Base-by-base conservation (phyloP, 2,113 vertebrate species). In the Anas platyrhynchos region DNA sequence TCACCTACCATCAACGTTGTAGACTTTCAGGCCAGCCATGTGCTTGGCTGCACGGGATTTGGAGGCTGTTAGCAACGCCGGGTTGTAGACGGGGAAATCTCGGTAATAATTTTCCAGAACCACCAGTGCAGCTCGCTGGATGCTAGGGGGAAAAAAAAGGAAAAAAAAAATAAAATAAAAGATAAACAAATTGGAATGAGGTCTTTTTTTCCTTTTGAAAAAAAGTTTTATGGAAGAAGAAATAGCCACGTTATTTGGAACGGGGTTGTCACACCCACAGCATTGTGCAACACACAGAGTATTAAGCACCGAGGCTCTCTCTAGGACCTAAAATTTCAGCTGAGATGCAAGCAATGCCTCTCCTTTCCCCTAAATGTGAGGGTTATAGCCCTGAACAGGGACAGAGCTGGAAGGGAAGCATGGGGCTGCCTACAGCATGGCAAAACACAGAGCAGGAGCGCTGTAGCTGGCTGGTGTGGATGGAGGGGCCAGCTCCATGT, bases 101-200 rank as follows among this genome's bases (percentile, higher is more conserved):
- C 97, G 98, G 97, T 99, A 99, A 98, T 99, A 99, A 91, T 98
- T 99, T 97, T 99, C 99, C 97, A 99, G 97, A 90, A 99, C 97
- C 91, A 98, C 98, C 93, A 99, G 89, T 20, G 99, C 99, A n/a
- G 99, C 99, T 93, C 98, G 97, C 95, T 99, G 99, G 94, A 99
- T 99, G 96, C 99, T 99, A 96, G 8, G 27, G 69, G 86, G 20
- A 10, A 10, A 46, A 76, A 66, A 66, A 80, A 41, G 27, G 11
- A 26, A 61, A 9, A 18, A 23, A 52, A 31, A 27, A 21, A 36
- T n/a, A 32, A 5, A 55, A 34, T 38, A 4, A 69, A 65, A 63
- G 52, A 80, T 13, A 63, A 80, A 48, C 9, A 26, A 54, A 93
- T 13, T 2, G 2, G 44, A 91, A 73, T 1, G 32, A 91, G 21